Percentiles rank a stretch among this genome's conserved stretches.
These are phyloP conservation scores for Megatriorchis doriae DNA, from an alignment of 2,113 vertebrate genomes.

Conservation along the genomic window DNA sequence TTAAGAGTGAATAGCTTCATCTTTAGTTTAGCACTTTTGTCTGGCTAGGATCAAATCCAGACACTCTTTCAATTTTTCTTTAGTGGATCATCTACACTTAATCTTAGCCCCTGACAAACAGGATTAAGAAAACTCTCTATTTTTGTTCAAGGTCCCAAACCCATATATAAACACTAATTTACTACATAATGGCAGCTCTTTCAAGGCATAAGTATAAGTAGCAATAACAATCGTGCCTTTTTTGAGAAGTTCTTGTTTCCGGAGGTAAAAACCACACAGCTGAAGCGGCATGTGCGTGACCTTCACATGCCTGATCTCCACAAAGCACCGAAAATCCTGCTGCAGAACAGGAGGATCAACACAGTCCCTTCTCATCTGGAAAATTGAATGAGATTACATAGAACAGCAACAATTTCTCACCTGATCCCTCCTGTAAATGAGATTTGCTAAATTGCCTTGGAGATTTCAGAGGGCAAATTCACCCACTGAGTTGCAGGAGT, in stretches of 20 bases:
- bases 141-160: constrained; percentile 31
- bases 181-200: constrained; percentile 12
- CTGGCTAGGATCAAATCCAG: constrained; percentile 32
- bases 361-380: not conserved
- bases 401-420: not conserved
- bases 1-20: not conserved
- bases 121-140: constrained; percentile 44
- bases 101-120: constrained; percentile 17
- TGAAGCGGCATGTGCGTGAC: not conserved
- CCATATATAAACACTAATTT: constrained; percentile 44
- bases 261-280: not conserved
- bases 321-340: not conserved
- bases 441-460: not conserved
- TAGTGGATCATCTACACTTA: constrained; percentile 6
- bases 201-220: not conserved
- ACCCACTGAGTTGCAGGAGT: not conserved
- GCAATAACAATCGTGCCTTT: not conserved
- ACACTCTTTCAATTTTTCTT: not conserved
- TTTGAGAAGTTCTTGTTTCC: not conserved
- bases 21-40: constrained; percentile 32
- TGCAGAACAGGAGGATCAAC: not conserved
- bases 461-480: not conserved
- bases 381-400: not conserved
- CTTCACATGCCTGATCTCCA: not conserved
- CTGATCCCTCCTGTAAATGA: not conserved